phyloP scores from a whole-genome alignment of 2,113 vertebrate genomes.

The Corythaeola cristata region DNA sequence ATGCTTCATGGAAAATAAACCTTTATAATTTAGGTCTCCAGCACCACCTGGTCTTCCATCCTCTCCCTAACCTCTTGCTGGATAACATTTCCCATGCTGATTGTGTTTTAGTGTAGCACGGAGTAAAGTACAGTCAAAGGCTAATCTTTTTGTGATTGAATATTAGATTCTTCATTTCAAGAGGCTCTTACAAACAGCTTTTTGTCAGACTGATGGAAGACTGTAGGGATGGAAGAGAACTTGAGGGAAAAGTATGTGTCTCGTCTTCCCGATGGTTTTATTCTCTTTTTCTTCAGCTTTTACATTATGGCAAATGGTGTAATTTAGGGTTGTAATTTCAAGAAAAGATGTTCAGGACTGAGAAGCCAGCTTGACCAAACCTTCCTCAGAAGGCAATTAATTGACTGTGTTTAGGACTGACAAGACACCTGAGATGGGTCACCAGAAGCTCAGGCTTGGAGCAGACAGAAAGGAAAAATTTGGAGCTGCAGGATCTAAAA shows the following conservation, averaged over 20 bases:
- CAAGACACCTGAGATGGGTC: neutral
- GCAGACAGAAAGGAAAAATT: neutral
- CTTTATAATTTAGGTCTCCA: neutral
- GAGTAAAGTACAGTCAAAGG: slow-evolving; percentile 42
- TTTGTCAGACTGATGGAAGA: slow-evolving; percentile 17
- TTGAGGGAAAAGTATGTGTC: neutral
- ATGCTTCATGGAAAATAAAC: slow-evolving; percentile 13
- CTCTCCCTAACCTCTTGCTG: slow-evolving; percentile 2
- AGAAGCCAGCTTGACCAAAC: neutral
- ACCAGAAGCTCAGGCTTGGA: neutral
- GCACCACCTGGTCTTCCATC: slow-evolving; percentile 9
- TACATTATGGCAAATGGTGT: neutral
- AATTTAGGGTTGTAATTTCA: neutral
- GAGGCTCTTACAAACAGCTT: slow-evolving; percentile 36
- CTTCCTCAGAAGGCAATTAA: neutral
- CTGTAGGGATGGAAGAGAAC: neutral
- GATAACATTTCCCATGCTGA: slow-evolving; percentile 19
- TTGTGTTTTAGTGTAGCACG: neutral
- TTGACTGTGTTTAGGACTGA: neutral
- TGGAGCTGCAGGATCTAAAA: neutral
- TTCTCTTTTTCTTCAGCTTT: neutral
- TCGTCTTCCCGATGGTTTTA: neutral
- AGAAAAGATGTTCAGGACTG: neutral
- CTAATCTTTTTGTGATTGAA: slow-evolving; percentile 52
- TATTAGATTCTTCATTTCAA: slow-evolving; percentile 42